Evolutionary conservation across 2,113 vertebrate species (phyloP).

Genomic region (Lonchura striata): DNA sequence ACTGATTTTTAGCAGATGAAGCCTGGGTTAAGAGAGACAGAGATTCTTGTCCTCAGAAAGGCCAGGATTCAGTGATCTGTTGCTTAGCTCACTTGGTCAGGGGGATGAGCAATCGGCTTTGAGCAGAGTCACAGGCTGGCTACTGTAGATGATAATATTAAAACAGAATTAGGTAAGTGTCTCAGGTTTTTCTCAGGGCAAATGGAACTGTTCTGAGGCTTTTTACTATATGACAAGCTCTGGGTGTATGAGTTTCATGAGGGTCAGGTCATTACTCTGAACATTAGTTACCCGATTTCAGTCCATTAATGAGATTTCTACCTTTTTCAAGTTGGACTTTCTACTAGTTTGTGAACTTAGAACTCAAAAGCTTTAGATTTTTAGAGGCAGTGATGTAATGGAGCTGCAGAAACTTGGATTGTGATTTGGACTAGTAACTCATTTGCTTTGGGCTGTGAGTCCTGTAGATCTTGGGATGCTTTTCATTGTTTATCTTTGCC

Average conservation of each 20-base stretch:
- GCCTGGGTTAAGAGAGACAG: not conserved
- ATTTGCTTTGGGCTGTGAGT: not conserved
- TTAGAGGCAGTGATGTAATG: not conserved
- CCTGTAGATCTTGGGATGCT: not conserved
- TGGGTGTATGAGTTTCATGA: not conserved
- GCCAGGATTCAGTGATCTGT: not conserved
- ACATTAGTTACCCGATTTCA: not conserved
- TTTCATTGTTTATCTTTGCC: not conserved
- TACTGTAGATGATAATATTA: not conserved
- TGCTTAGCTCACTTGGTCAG: not conserved
- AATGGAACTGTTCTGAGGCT: not conserved
- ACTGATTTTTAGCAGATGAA: not conserved
- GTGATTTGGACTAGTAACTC: not conserved
- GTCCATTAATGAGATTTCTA: not conserved
- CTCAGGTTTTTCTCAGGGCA: not conserved
- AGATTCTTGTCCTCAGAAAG: not conserved
- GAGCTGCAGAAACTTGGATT: not conserved
- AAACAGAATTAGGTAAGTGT: not conserved
- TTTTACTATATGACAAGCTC: not conserved
- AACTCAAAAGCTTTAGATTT: not conserved
- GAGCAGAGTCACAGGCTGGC: not conserved
- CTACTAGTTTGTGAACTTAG: not conserved
- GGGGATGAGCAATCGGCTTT: not conserved
- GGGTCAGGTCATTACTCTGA: not conserved
- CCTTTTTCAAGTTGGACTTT: not conserved